A percentile compares a stretch with the other conserved stretches of the same genome.
phyloP scores from a whole-genome alignment of 2,888 invertebrate species.

The Cerastis rubricosa region DNA sequence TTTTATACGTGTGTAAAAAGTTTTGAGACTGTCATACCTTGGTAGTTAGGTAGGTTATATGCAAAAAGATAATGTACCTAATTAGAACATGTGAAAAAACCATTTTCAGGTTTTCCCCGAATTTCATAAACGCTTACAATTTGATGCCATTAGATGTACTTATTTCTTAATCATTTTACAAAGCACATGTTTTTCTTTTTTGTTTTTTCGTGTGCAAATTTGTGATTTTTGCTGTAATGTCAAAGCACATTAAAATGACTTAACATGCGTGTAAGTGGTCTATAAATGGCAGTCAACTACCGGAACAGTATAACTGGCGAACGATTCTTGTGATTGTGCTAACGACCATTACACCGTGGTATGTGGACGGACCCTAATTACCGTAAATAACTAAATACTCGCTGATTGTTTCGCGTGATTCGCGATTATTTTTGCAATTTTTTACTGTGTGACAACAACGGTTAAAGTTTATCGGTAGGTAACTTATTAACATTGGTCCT shows the following conservation, averaged over 20 bases:
- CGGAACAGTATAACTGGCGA: slow-evolving; percentile 64
- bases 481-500: not conserved
- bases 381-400: slow-evolving; percentile 53
- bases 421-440: slow-evolving; percentile 14
- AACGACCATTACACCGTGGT: slow-evolving; percentile 46
- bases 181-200: slow-evolving; percentile 36
- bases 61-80: not conserved
- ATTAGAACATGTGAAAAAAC: not conserved
- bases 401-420: slow-evolving; percentile 34
- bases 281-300: slow-evolving; percentile 59
- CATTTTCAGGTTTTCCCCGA: slow-evolving; percentile 1
- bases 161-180: slow-evolving; percentile 24
- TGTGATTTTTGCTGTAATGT: slow-evolving; percentile 34
- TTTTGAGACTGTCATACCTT: not conserved
- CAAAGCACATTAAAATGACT: slow-evolving; percentile 56
- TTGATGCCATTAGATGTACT: slow-evolving; percentile 16
- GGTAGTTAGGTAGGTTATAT: not conserved
- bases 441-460: not conserved
- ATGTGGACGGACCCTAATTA: slow-evolving; percentile 52
- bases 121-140: slow-evolving; percentile 25
- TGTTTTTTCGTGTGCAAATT: slow-evolving; percentile 39
- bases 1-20: not conserved
- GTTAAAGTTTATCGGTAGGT: not conserved
- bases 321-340: slow-evolving; percentile 61
- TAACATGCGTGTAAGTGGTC: slow-evolving; percentile 62